Conservation (phyloP, 2,797 vertebrate genomes). For the Hemitrygon akajei region DNA sequence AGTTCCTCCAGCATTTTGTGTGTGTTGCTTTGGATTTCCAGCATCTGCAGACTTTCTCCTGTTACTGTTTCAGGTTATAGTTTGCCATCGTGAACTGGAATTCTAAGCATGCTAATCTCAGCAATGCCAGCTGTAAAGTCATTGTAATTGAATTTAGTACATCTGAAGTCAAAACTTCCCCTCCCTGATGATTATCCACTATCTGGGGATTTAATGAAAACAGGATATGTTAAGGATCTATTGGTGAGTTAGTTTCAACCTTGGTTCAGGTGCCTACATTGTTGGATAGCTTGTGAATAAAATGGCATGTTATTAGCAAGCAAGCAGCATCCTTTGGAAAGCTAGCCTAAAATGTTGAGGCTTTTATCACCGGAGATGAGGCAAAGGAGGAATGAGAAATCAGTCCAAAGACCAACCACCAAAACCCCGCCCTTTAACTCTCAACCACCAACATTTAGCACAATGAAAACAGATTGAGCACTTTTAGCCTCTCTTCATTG, state of each 20-base stretch:
- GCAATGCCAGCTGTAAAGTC: neutral
- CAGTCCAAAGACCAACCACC: neutral
- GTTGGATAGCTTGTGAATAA: neutral
- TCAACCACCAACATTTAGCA: neutral
- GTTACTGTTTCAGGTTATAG: too few species aligned
- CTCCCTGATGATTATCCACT: neutral
- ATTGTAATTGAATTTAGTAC: neutral
- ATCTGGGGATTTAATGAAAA: neutral
- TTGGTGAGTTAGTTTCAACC: neutral
- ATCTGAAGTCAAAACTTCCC: neutral
- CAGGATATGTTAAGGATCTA: neutral
- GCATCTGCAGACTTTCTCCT: too few species aligned
- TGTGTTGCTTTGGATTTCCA: too few species aligned
- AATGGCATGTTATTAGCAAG: neutral
- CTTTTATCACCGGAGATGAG: neutral
- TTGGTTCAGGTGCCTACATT: neutral
- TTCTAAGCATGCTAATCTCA: neutral
- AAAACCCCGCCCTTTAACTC: neutral
- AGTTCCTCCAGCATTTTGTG: too few species aligned
- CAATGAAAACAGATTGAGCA: neutral
- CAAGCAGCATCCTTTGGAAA: neutral
- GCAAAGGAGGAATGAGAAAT: neutral
- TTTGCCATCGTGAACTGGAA: neutral
- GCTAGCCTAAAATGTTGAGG: neutral
- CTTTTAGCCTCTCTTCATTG: constrained; percentile 17